phyloP scores from a whole-genome alignment of 2,888 invertebrate genomes.

The Caenorhabditis sp. region DNA sequence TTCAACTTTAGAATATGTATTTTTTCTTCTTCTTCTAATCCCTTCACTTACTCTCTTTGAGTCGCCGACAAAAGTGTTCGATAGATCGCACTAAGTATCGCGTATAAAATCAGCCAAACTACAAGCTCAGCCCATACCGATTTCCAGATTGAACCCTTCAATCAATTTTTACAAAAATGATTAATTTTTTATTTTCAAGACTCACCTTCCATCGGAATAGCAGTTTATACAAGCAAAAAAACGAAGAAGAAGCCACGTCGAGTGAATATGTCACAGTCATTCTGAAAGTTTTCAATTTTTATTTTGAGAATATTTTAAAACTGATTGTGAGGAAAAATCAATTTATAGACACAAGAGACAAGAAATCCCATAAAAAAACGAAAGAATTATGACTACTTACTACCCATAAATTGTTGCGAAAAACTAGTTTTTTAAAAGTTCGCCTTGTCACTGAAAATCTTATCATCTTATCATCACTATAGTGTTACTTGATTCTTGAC shows the following conservation, averaged over 20 bases:
- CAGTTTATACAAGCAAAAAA: constrained; percentile 77
- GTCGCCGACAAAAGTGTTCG: constrained; percentile 62
- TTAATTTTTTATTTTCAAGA: background rate
- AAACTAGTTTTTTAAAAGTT: constrained; percentile 20
- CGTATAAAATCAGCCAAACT: constrained; percentile 74
- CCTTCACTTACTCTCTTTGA: constrained; percentile 75
- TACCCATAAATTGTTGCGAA: background rate
- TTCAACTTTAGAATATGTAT: too few relatives aligned
- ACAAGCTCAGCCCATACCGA: constrained; percentile 75
- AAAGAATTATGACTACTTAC: background rate
- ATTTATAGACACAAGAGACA: background rate
- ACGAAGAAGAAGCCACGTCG: constrained; percentile 80
- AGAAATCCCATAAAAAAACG: background rate
- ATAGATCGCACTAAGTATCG: constrained; percentile 70
- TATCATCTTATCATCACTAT: background rate
- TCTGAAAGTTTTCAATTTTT: constrained; percentile 11
- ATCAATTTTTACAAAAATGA: too few relatives aligned
- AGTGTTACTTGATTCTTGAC: background rate
- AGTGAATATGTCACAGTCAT: constrained; percentile 82
- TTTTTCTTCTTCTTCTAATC: too few relatives aligned
- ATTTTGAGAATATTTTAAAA: background rate
- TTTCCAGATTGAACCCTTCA: constrained; percentile 74
- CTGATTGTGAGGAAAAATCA: too few relatives aligned
- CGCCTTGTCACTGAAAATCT: background rate
- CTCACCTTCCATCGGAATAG: constrained; percentile 79